phyloP scores from a whole-genome alignment of 1,140 invertebrate species.

The Macrocentrus cingulum region DNA sequence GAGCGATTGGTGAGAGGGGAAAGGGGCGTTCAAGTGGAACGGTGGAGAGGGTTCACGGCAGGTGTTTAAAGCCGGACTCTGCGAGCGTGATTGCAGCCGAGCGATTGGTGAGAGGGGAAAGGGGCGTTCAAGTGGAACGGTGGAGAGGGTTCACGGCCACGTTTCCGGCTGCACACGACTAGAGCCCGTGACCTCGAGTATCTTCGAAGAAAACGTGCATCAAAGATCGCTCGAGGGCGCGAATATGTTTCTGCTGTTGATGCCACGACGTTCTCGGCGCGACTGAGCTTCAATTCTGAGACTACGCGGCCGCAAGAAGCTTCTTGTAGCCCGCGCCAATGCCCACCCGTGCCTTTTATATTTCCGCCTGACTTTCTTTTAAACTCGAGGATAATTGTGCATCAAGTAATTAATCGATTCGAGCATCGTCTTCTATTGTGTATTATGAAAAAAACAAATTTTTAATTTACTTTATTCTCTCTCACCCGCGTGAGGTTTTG shows the following conservation, averaged over 20 bases:
- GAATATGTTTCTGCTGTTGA: neutral
- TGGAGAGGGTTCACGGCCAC: constrained; percentile 26
- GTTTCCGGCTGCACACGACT: constrained; percentile 25
- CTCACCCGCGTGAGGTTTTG: too few species aligned
- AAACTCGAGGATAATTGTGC: too few species aligned
- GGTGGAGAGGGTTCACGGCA: constrained; percentile 25
- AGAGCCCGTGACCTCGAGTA: constrained; percentile 25
- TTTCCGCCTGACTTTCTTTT: too few species aligned
- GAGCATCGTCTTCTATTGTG: too few species aligned
- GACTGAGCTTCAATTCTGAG: too few species aligned
- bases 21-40: constrained; percentile 6
- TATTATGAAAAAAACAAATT: too few species aligned
- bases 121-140: constrained; percentile 8
- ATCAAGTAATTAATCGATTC: too few species aligned
- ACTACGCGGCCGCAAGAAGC: too few species aligned
- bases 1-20: neutral
- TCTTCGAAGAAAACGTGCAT: neutral
- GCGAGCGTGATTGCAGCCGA: neutral
- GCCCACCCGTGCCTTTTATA: too few species aligned
- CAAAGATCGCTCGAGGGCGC: neutral
- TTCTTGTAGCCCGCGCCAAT: too few species aligned
- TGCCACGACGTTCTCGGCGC: neutral
- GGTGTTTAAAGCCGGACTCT: too few species aligned
- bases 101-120: neutral
- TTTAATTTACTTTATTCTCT: too few species aligned